Evolutionary conservation across 2,797 vertebrate species (phyloP).

Genomic region (Petrocephalus sullivani): DNA sequence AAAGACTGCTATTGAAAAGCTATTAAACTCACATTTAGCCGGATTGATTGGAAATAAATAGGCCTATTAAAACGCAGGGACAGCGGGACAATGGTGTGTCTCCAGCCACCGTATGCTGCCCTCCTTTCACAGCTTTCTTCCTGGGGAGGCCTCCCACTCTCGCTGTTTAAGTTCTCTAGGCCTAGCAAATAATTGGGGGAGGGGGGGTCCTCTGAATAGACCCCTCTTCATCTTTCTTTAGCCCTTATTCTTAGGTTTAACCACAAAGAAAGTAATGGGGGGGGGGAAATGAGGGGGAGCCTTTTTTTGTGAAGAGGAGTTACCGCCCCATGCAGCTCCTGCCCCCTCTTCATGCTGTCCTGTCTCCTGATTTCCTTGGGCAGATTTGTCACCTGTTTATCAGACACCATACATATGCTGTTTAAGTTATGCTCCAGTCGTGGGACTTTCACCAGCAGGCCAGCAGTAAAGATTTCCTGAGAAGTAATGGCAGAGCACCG

Average conservation of each 20-base stretch:
- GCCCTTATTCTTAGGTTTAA: conserved; percentile 60
- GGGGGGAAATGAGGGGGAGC: conserved; percentile 43
- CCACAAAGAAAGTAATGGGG: conserved; percentile 60
- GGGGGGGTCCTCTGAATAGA: conserved; percentile 63
- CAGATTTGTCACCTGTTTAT: conserved; percentile 62
- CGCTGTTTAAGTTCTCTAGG: conserved; percentile 70
- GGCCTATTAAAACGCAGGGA: conserved; percentile 73
- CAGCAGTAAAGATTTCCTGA: not conserved
- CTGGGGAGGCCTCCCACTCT: conserved; percentile 43
- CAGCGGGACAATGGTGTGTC: conserved; percentile 68
- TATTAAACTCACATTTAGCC: conserved; percentile 80
- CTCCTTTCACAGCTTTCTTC: conserved; percentile 63
- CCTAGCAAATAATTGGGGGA: conserved; percentile 61
- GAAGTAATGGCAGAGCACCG: conserved; percentile 36
- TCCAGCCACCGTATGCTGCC: conserved; percentile 74
- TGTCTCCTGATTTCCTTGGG: conserved; percentile 35
- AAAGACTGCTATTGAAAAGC: conserved; percentile 73
- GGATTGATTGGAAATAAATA: conserved; percentile 80
- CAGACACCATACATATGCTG: conserved; percentile 52
- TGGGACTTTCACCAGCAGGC: not conserved
- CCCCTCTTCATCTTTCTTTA: conserved; percentile 61
- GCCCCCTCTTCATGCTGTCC: conserved; percentile 28
- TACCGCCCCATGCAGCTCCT: conserved; percentile 26
- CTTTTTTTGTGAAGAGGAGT: conserved; percentile 41
- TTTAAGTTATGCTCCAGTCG: conserved; percentile 42